These are phyloP conservation scores for Diogma glabrata DNA, from an alignment of 2,888 invertebrate genomes.

Conservation along the genomic window DNA sequence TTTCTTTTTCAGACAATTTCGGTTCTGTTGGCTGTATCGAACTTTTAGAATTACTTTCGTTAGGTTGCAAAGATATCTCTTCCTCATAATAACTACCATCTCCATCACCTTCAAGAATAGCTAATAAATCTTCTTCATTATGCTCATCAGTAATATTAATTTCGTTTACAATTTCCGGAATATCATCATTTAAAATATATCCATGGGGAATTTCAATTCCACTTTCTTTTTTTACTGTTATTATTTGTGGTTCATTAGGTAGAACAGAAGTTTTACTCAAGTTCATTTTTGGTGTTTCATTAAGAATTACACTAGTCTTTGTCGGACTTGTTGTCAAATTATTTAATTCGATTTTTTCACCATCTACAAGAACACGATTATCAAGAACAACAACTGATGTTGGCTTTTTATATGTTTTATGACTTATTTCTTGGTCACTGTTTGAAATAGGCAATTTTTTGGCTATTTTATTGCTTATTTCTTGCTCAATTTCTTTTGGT, in stretches of 20 bases:
- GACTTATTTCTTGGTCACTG: neutral
- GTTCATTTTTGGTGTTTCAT: neutral
- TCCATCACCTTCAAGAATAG: slow-evolving; percentile 44
- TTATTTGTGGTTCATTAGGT: neutral
- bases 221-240: neutral
- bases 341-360: slow-evolving; percentile 5
- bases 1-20: slow-evolving; percentile 27
- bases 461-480: neutral
- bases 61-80: too few relatives aligned
- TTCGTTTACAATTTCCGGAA: neutral
- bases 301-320: too few relatives aligned
- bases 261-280: neutral
- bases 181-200: slow-evolving; percentile 1
- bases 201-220: slow-evolving; percentile 9
- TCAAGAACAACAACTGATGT: neutral
- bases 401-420: neutral
- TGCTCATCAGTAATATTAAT: neutral
- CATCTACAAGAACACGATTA: neutral
- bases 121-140: slow-evolving; percentile 32
- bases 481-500: slow-evolving; percentile 1
- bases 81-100: slow-evolving; percentile 37
- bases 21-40: slow-evolving; percentile 10
- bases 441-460: too few relatives aligned
- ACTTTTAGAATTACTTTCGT: slow-evolving; percentile 17
- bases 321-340: too few relatives aligned